These are phyloP conservation scores for Teleiodes luculella DNA, from an alignment of 2,888 invertebrate genomes.

Conservation along the genomic window DNA sequence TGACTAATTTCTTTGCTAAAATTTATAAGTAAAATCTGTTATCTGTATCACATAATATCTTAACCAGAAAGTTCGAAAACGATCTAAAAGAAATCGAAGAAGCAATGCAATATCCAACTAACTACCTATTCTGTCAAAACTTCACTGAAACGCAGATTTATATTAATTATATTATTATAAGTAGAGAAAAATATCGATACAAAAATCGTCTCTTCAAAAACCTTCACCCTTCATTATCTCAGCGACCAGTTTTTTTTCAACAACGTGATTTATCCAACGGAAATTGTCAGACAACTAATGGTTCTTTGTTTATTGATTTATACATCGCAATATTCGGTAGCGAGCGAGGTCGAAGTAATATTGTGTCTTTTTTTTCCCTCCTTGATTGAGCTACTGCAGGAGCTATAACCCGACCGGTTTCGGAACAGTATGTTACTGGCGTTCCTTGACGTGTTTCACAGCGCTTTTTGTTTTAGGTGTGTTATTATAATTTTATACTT, in stretches of 20 bases:
- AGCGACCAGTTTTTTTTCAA: slow-evolving; percentile 53
- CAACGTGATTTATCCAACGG: slow-evolving; percentile 74
- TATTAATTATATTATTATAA: no score
- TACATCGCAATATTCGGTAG: slow-evolving; percentile 74
- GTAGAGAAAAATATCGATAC: not conserved
- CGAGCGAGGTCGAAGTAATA: slow-evolving; percentile 59
- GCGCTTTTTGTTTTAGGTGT: slow-evolving; percentile 44
- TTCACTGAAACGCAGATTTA: no score
- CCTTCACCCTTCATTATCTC: slow-evolving; percentile 52
- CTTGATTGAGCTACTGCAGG: slow-evolving; percentile 60
- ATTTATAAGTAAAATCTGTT: no score
- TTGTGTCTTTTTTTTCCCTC: slow-evolving; percentile 46
- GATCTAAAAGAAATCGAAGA: no score
- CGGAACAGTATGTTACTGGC: slow-evolving; percentile 9
- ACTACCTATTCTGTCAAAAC: no score
- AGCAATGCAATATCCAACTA: no score
- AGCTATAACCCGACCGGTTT: slow-evolving; percentile 5
- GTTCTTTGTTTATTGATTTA: slow-evolving; percentile 77
- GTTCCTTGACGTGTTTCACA: slow-evolving; percentile 14
- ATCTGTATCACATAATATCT: no score
- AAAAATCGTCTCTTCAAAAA: slow-evolving; percentile 37
- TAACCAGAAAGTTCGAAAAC: no score
- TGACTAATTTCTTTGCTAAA: no score
- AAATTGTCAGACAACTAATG: slow-evolving; percentile 76
- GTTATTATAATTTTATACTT: slow-evolving; percentile 52